Base-by-base conservation (phyloP, 2,797 vertebrate genomes). In the Brachyrhaphis roseni region DNA sequence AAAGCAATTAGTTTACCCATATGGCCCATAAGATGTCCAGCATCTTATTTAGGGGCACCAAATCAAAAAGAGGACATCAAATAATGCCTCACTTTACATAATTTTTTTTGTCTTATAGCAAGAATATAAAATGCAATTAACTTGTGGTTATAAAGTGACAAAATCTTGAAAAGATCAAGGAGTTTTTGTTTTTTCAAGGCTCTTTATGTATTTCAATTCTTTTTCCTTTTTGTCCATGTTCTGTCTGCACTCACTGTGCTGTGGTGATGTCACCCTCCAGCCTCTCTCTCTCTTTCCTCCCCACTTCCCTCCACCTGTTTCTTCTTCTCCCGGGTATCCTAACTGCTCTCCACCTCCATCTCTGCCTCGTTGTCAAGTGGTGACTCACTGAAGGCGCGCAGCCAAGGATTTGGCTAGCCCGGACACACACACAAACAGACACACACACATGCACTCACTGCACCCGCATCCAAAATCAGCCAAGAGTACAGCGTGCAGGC, bases 301-400 rank as follows among this genome's bases (percentile, higher is more conserved):
- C 59, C 57, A 72, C 26, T 57, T 80, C 76, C 57, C 28, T 73
- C 81, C 74, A 64, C 79, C 62, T 57, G 46, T 73, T 49, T 64
- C 59, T 74, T 74, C 62, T 62, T 68, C 75, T 85, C 41, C 55
- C 51, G 46, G 68, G 80, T 53, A 72, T 76, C 79, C 66, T 74
- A 51, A 15, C 71, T 80, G 74, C 76, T 45, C 77, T 70, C 59
- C 75, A 39, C 81, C 78, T 85, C 81, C 87, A 82, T 89, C 84
- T 90, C 85, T 86, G 86, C 79, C 91, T 90, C 75, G 84, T 88
- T 90, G 89, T 92, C 79, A 86, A 88, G 90, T 82, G 83, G 89
- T 94, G 92, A 94, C 87, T 93, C 90, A 93, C 83, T 80, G 7
- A 84, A 91, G 89, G 89, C 86, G 1, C 77, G 81, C 83, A 84